Percentiles rank a stretch among this genome's conserved stretches.
phyloP scores from a whole-genome alignment of 2,797 vertebrate species.

The Psittacula echo region DNA sequence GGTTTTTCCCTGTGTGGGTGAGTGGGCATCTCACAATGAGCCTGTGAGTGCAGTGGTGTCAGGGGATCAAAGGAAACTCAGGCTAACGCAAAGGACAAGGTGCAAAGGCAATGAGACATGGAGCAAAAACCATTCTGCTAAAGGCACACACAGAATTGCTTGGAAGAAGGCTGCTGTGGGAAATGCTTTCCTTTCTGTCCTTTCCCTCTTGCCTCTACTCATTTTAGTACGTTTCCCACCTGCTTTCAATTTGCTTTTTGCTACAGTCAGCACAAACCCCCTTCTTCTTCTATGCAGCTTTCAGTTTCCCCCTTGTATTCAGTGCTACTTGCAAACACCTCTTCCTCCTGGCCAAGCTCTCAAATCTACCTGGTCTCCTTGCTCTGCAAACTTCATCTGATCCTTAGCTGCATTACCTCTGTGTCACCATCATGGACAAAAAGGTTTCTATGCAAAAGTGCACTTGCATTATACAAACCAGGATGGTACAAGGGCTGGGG shows the following conservation, averaged over 20 bases:
- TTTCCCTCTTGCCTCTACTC: not conserved
- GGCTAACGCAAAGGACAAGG: not conserved
- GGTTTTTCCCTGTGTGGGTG: not conserved
- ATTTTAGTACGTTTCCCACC: not conserved
- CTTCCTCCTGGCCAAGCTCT: not conserved
- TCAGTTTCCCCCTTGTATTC: not conserved
- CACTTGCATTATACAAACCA: not conserved
- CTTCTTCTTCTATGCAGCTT: not conserved
- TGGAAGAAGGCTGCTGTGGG: not conserved
- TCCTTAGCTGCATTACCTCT: not conserved
- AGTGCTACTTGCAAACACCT: not conserved
- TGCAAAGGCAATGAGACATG: not conserved
- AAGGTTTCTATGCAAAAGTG: not conserved
- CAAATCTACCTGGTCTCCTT: not conserved
- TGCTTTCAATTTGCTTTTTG: not conserved
- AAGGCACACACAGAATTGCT: not conserved
- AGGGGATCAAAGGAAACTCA: not conserved
- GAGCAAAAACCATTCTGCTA: not conserved
- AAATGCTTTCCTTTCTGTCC: not conserved
- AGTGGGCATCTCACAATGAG: conserved; percentile 20
- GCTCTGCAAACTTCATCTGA: not conserved
- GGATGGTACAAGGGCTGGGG: not conserved
- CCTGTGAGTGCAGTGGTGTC: not conserved
- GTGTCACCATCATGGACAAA: not conserved
- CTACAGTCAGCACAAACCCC: not conserved